Conservation (phyloP, 2,113 vertebrate genomes). For the Alaudala cheleensis region DNA sequence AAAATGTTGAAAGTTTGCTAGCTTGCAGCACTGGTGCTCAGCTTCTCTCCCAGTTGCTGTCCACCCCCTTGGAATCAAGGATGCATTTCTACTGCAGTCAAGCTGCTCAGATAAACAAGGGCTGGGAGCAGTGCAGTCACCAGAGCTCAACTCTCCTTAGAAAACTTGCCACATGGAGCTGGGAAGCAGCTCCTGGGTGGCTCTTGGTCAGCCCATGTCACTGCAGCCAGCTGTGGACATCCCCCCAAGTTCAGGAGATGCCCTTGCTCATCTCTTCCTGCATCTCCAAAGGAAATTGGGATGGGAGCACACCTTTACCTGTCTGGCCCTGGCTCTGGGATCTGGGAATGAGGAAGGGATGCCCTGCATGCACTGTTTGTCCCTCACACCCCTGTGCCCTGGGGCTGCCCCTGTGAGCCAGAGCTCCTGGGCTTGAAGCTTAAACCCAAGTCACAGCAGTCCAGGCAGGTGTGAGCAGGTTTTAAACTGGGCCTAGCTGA, state of each 20-base stretch:
- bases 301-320: not conserved
- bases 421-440: not conserved
- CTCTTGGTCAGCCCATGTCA: not conserved
- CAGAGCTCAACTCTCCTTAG: not conserved
- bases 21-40: not conserved
- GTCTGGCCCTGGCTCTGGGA: not conserved
- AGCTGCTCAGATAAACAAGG: not conserved
- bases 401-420: fast-evolving
- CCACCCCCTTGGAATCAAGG: not conserved
- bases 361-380: not conserved
- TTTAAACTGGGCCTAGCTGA: not conserved
- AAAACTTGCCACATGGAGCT: not conserved
- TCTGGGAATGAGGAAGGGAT: not conserved
- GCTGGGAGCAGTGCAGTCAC: not conserved
- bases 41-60: not conserved
- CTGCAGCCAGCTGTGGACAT: not conserved
- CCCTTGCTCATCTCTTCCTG: not conserved
- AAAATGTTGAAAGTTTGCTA: not conserved
- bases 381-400: not conserved
- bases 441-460: not conserved
- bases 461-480: not conserved
- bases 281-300: not conserved
- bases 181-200: not conserved
- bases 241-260: not conserved
- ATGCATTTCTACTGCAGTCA: not conserved